Base-by-base conservation (phyloP, 2,113 vertebrate species). In the Nematolebias whitei region DNA sequence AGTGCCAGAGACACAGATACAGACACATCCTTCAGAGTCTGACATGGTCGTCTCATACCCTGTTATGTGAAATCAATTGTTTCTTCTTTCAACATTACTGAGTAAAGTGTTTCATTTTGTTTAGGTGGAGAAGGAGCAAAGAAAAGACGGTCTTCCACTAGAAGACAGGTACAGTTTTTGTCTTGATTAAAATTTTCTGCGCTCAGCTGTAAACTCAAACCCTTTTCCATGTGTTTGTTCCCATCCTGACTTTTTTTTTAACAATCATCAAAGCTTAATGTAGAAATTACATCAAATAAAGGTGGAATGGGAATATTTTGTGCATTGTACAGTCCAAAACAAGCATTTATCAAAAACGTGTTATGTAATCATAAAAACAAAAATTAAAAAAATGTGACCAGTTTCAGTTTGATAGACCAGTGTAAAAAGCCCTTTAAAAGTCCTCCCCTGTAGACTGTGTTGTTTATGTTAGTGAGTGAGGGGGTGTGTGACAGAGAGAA, bases 41-140 rank as follows among this genome's bases (percentile, higher is more conserved):
- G 22, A 53, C 26, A 39, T 50, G 20, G 32, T 3, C 3, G 11
- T 52, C 40, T 50, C 10, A 15, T 20, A 18, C n/a, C 12, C 18
- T 20, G 18, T 29, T 3, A 35, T 15, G 18, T 6, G 18, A 45
- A 47, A 60, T 20, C 1, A 4, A 14, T 47, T 35, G 10, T 6
- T 23, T 54, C 1, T 22, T 47, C 1, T 26, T 58, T 20, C 20
- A 14, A 45, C 6, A 2, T 14, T 18, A 23, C 54, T 57, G 24
- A 74, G 18, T 50, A 9, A 72, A 14, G 0, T 59, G 20, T 50
- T 39, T 64, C 50, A 0, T 85, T 47, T 7, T 77, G 76, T 85
- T 85, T 78, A 99, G 96, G 90, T 93, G 83, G 95, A 95, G 85
- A 93, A 95, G 1, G 96, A 97, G 84, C 94, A 91, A 63, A 92